phyloP scores from a whole-genome alignment of 1,140 invertebrate species.

The Trachelipus rathkii region DNA sequence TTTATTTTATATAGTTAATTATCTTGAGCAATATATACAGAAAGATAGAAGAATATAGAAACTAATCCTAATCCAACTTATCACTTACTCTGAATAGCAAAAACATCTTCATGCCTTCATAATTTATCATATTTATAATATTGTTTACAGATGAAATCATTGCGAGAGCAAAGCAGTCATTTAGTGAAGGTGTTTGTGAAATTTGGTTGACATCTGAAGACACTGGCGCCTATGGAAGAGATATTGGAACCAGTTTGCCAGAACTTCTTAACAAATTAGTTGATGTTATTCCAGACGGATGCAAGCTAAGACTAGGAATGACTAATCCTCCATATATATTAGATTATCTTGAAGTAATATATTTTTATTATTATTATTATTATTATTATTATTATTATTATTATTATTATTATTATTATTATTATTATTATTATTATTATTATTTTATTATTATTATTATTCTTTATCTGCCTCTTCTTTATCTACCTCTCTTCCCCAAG shows the following conservation, averaged over 20 bases:
- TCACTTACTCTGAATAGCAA: too few species aligned
- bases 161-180: slow-evolving; percentile 73
- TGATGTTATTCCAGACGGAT: slow-evolving; percentile 83
- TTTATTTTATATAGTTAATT: too few species aligned
- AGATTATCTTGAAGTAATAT: slow-evolving; percentile 74
- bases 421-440: too few species aligned
- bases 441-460: too few species aligned
- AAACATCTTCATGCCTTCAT: too few species aligned
- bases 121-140: background rate
- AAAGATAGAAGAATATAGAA: too few species aligned
- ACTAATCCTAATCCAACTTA: too few species aligned
- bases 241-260: slow-evolving; percentile 84
- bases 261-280: slow-evolving; percentile 81
- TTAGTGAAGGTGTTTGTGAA: slow-evolving; percentile 87
- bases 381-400: too few species aligned
- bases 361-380: background rate
- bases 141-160: slow-evolving; percentile 66
- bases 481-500: too few species aligned
- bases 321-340: slow-evolving; percentile 98
- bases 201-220: slow-evolving; percentile 99
- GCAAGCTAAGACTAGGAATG: slow-evolving; percentile 74
- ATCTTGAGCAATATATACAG: too few species aligned
- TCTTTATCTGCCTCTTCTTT: too few species aligned
- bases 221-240: slow-evolving; percentile 91
- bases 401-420: too few species aligned